Base-by-base conservation (phyloP, 2,888 invertebrate genomes). In the Eulithis prunata region DNA sequence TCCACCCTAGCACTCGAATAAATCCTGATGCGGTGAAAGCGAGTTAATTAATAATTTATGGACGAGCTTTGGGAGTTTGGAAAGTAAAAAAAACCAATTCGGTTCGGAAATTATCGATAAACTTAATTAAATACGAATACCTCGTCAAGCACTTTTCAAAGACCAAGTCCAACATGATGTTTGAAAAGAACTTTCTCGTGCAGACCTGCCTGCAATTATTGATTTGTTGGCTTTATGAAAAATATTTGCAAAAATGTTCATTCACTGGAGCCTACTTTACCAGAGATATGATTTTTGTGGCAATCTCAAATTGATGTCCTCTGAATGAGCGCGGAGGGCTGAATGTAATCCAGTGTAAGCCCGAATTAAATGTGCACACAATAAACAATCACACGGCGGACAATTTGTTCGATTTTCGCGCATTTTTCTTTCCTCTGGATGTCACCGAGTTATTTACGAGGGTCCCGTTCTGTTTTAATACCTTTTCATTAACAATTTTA, bases 401-500 rank as follows among this genome's bases (percentile, higher is more conserved):
- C 83, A 88, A 91, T 91, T 91, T 89, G 89, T 91, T 79, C 84
- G 86, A 90, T 88, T 86, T 84, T 51, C 86, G 79, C 78, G 83
- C 85, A 88, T 92, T 91, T 91, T 92, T 92, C 91, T 90, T 88
- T 84, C 82, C 82, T 78, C 81, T 73, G 38, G 78, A 84, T 91
- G 92, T 92, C 92, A 90, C 92, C 89, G 84, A 47, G 82, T 90
- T 83, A 93, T 93, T 92, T 93, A 93, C 87, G 89, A 89, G 87
- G 87, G 90, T 79, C 72, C 85, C 85, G 81, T 81, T 85, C 85
- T 86, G 86, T 88, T 91, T 92, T 93, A 92, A 93, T 93, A 88
- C 90, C 90, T 88, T 93, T 93, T 91, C 92, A 93, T 93, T 93
- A 91, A 92, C 92, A 92, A 93, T 93, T 92, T 93, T 92, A 93